A percentile compares a stretch with the other conserved stretches of the same genome.
These are phyloP conservation scores for Quadriops clusia DNA, from an alignment of 2,888 invertebrate species.

Conservation along the genomic window DNA sequence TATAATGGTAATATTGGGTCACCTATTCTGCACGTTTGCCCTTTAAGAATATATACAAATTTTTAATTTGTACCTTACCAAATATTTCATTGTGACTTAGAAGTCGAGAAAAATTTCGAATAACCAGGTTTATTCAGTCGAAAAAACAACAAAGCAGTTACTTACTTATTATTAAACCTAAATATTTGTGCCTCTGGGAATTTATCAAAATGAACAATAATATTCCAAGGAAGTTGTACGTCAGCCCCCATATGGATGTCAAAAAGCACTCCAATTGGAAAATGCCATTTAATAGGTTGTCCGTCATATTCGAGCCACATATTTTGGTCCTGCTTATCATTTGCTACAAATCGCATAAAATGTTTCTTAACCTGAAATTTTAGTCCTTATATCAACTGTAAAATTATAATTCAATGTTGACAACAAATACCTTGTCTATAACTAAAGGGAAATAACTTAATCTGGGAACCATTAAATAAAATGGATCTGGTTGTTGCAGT, in stretches of 20 bases:
- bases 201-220: constrained; percentile 89
- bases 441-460: constrained; percentile 90
- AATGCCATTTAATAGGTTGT: constrained; percentile 81
- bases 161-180: constrained; percentile 71
- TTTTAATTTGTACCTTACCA: too few species aligned
- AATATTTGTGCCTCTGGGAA: constrained; percentile 87
- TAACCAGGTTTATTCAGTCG: constrained; percentile 1
- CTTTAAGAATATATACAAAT: too few species aligned
- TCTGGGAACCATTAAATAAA: constrained; percentile 86
- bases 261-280: constrained; percentile 82
- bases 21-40: too few species aligned
- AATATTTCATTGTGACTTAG: too few species aligned
- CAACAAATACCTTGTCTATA: constrained; percentile 68
- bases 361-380: constrained; percentile 70
- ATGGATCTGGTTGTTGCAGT: constrained; percentile 82
- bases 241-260: constrained; percentile 61
- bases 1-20: too few species aligned
- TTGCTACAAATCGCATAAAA: constrained; percentile 70
- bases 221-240: constrained; percentile 76
- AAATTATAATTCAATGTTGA: constrained; percentile 3
- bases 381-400: constrained; percentile 1
- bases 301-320: constrained; percentile 94
- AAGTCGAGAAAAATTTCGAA: constrained; percentile 4
- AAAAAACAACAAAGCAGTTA: constrained; percentile 9
- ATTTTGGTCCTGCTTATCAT: constrained; percentile 71